Percentiles rank a stretch among this genome's conserved stretches.
phyloP scores from a whole-genome alignment of 2,888 invertebrate species.

The Cyrtodaria siliqua region DNA sequence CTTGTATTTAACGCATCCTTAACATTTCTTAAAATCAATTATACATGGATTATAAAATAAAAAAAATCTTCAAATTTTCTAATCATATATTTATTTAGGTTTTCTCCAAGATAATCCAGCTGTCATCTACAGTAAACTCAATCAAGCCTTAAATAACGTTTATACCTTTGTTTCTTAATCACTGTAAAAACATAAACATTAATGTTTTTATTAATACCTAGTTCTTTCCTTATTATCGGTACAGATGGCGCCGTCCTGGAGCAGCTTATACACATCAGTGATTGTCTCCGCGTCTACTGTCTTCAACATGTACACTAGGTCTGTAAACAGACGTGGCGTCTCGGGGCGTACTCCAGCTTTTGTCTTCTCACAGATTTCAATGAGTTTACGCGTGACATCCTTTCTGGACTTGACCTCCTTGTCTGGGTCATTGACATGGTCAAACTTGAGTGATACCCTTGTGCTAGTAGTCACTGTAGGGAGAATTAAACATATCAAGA shows the following conservation, averaged over 20 bases:
- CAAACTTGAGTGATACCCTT: slow-evolving; percentile 63
- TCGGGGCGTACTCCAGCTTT: slow-evolving; percentile 84
- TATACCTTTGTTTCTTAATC: too few relatives aligned
- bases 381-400: slow-evolving; percentile 66
- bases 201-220: slow-evolving; percentile 67
- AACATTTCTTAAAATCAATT: too few relatives aligned
- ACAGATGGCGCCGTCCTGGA: slow-evolving; percentile 71
- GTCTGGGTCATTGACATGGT: slow-evolving; percentile 63
- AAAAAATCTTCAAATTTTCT: too few relatives aligned
- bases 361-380: slow-evolving; percentile 75
- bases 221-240: slow-evolving; percentile 67
- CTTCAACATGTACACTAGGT: slow-evolving; percentile 86
- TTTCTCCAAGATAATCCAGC: too few relatives aligned
- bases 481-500: too few relatives aligned
- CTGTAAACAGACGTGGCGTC: slow-evolving; percentile 86
- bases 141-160: too few relatives aligned
- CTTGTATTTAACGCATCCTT: too few relatives aligned
- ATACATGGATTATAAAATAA: too few relatives aligned
- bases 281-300: slow-evolving; percentile 83
- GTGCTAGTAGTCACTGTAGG: not conserved
- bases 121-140: too few relatives aligned
- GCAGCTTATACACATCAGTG: slow-evolving; percentile 66
- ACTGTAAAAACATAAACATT: not conserved
- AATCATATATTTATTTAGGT: too few relatives aligned
- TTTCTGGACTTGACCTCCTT: slow-evolving; percentile 33